Conservation (phyloP, 2,888 invertebrate species). For the Lepidochitona cinerea region DNA sequence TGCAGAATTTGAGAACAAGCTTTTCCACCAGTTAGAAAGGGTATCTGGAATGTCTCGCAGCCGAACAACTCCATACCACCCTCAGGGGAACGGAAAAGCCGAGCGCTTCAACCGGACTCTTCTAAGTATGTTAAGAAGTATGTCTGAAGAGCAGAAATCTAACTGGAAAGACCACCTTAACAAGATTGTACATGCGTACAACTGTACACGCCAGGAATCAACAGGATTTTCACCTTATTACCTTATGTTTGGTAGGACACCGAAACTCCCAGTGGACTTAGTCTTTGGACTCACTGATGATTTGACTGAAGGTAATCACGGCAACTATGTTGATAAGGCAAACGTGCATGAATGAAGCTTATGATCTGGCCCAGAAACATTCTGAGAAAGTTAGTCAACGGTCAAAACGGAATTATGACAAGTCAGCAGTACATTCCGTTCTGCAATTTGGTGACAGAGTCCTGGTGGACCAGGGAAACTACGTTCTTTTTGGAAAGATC, state of each 20-base stretch:
- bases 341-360: neutral
- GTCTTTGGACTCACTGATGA: neutral
- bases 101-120: neutral
- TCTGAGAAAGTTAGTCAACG: neutral
- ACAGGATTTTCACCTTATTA: neutral
- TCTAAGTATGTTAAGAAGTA: neutral
- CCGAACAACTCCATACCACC: neutral
- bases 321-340: neutral
- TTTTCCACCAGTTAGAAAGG: neutral
- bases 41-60: neutral
- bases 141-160: neutral
- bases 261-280: neutral
- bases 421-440: neutral
- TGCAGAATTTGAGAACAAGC: conserved; percentile 9
- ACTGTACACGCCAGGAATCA: neutral
- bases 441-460: conserved; percentile 2
- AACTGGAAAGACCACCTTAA: neutral
- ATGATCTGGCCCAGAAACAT: neutral
- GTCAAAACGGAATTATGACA: neutral
- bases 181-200: conserved; percentile 1
- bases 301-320: neutral
- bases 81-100: neutral
- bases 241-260: neutral
- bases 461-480: conserved; percentile 9
- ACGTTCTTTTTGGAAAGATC: conserved; percentile 5